Conservation (phyloP, 2,113 vertebrate genomes). For the Serinus canaria region DNA sequence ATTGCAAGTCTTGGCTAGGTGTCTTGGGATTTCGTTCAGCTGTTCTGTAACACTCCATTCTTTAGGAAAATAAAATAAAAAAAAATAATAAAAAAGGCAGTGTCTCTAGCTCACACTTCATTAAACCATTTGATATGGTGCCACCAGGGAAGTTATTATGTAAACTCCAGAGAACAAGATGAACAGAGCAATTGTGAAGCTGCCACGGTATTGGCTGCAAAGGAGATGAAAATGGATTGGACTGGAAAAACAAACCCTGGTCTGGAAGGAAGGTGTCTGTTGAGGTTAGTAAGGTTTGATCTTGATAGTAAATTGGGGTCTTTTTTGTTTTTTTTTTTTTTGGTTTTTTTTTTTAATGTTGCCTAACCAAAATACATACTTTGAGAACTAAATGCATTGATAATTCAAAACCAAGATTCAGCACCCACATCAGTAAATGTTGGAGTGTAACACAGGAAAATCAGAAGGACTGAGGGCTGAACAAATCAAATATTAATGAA, state of each 20-base stretch:
- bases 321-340: background rate
- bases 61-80: background rate
- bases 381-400: background rate
- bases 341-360: background rate
- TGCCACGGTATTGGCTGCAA: background rate
- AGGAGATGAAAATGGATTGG: background rate
- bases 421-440: background rate
- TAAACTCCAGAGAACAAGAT: background rate
- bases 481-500: background rate
- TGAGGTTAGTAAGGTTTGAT: background rate
- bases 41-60: background rate
- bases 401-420: background rate
- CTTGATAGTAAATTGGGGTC: background rate
- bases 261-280: background rate
- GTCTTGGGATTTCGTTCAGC: background rate
- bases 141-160: background rate
- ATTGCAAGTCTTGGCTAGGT: background rate
- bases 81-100: background rate
- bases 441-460: background rate
- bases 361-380: background rate
- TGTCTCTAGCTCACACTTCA: background rate
- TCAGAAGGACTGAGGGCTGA: background rate
- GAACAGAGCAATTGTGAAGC: background rate
- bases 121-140: background rate
- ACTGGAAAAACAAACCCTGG: background rate